Conservation (phyloP, 53 echinoderm and acorn worm genomes). For the Echinarachnius parma region DNA sequence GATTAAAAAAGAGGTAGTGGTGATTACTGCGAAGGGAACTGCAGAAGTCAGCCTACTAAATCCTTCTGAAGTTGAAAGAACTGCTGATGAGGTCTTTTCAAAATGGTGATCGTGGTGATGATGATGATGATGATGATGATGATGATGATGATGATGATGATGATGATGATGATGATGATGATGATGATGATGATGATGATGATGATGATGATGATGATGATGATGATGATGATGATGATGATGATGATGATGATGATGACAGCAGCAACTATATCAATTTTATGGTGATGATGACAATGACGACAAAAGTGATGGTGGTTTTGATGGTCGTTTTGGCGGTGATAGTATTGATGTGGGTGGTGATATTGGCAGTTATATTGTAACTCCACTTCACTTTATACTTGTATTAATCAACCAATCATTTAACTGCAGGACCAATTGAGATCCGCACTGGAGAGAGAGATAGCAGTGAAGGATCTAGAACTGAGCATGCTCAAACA, state of each 20-base stretch:
- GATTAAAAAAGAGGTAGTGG: too few relatives aligned
- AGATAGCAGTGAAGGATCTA: slow-evolving; percentile 53
- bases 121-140: too few relatives aligned
- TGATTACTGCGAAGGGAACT: too few relatives aligned
- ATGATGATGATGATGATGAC: neutral
- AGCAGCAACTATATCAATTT: too few relatives aligned
- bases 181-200: slow-evolving; percentile 39
- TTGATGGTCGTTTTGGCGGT: neutral
- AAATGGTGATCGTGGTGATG: too few relatives aligned
- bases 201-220: slow-evolving; percentile 26
- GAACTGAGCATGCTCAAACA: slow-evolving; percentile 69
- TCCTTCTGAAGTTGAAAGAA: too few relatives aligned
- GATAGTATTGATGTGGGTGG: too few relatives aligned
- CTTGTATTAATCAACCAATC: too few relatives aligned
- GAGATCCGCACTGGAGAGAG: slow-evolving; percentile 48
- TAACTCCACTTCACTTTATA: too few relatives aligned
- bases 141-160: slow-evolving; percentile 32
- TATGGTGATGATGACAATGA: neutral
- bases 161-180: slow-evolving; percentile 33
- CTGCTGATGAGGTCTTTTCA: too few relatives aligned
- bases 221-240: slow-evolving; percentile 2
- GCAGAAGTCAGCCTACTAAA: too few relatives aligned
- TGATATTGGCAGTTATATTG: too few relatives aligned
- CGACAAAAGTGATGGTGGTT: neutral
- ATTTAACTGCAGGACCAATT: slow-evolving; percentile 55